A percentile compares a stretch with the other conserved stretches of the same genome.
These are phyloP conservation scores for Eudyptes chrysolophus DNA, from an alignment of 2,113 vertebrate genomes.

Conservation along the genomic window DNA sequence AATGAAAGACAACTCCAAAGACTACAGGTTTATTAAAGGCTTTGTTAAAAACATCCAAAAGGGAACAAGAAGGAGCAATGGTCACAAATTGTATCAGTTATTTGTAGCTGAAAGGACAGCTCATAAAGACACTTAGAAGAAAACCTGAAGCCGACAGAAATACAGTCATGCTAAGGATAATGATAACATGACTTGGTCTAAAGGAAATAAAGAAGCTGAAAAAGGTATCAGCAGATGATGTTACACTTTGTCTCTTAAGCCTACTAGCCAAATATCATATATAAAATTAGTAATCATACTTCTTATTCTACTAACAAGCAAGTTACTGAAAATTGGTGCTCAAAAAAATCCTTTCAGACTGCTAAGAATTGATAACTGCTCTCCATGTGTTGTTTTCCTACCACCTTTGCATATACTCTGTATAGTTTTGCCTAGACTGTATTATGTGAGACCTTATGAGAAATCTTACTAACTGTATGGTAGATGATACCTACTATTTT, in stretches of 20 bases:
- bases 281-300: neutral
- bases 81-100: neutral
- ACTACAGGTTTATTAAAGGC: neutral
- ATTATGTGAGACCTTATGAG: neutral
- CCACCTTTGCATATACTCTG: neutral
- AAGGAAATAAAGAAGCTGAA: neutral
- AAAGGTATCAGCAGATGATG: neutral
- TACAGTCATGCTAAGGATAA: neutral
- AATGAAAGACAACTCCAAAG: neutral
- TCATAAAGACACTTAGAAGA: neutral
- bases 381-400: neutral
- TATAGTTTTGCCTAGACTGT: neutral
- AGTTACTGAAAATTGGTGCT: neutral
- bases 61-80: neutral
- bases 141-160: neutral
- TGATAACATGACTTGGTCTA: neutral
- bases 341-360: neutral
- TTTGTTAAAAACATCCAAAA: neutral
- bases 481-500: neutral
- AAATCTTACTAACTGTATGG: neutral
- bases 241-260: neutral
- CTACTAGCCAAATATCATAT: neutral
- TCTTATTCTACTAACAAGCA: neutral
- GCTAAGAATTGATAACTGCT: neutral
- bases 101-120: neutral